A percentile compares a stretch with the other conserved stretches of the same genome.
Conservation (phyloP, 37 sponge, comb jelly and placozoan genomes). For the Axinella damicornis region DNA sequence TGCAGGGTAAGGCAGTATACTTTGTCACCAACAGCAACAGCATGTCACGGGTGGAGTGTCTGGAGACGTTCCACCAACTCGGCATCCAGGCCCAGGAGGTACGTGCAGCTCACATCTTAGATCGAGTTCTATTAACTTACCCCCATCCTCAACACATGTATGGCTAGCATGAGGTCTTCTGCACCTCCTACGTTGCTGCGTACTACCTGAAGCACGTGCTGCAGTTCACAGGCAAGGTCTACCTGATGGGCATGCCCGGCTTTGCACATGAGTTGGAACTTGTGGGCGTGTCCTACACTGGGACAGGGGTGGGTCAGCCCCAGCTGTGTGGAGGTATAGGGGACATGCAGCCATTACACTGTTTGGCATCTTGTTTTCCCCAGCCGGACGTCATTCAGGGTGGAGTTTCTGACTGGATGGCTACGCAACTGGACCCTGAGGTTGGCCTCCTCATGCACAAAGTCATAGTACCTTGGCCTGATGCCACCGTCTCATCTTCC, state of each 20-base stretch:
- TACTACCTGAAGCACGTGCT: constrained; percentile 74
- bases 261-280: constrained; percentile 72
- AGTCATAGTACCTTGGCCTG: too few species aligned
- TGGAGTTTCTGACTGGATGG: constrained; percentile 63
- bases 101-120: not conserved
- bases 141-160: too few species aligned
- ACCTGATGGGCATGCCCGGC: constrained; percentile 71
- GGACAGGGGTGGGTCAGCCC: constrained; percentile 74
- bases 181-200: constrained; percentile 77
- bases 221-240: constrained; percentile 80
- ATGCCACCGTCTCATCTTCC: too few species aligned
- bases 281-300: constrained; percentile 55
- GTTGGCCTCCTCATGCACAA: too few species aligned
- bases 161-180: constrained; percentile 73
- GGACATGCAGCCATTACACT: too few species aligned
- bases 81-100: constrained; percentile 69
- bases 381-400: constrained; percentile 77
- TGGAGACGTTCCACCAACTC: constrained; percentile 69
- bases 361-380: too few species aligned
- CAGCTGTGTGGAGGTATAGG: too few species aligned
- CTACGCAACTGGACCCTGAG: constrained; percentile 70
- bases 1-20: constrained; percentile 79
- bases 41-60: constrained; percentile 78
- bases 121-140: too few species aligned
- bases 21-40: constrained; percentile 93